These are phyloP conservation scores for Paramormyrops kingsleyae DNA, from an alignment of 2,113 vertebrate species.

Conservation along the genomic window DNA sequence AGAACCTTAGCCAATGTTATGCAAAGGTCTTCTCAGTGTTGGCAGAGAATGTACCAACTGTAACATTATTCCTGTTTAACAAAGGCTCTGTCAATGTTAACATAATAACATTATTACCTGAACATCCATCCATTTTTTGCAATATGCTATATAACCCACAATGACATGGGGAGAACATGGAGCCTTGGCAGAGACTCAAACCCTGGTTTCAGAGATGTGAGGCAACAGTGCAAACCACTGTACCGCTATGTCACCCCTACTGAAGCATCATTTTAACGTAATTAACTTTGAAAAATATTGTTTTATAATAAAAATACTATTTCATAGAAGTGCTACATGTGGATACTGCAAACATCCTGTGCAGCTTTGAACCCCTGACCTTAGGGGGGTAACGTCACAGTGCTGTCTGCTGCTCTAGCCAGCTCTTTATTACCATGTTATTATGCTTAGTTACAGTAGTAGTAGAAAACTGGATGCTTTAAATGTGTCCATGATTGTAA, in stretches of 20 bases:
- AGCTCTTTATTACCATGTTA: background rate
- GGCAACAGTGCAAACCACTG: too few relatives aligned
- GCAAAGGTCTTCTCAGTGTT: background rate
- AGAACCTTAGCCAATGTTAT: background rate
- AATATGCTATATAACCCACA: too few relatives aligned
- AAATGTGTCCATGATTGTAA: background rate
- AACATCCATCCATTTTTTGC: background rate
- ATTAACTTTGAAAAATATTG: background rate
- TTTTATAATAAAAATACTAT: background rate
- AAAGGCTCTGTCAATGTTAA: background rate
- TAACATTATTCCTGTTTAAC: background rate
- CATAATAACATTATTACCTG: background rate
- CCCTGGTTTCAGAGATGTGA: too few relatives aligned
- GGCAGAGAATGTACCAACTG: background rate
- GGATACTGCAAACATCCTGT: background rate
- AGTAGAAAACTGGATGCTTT: background rate
- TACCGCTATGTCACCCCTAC: too few relatives aligned
- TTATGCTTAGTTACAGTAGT: background rate
- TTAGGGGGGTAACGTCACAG: background rate
- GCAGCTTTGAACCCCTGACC: background rate
- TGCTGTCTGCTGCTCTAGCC: background rate
- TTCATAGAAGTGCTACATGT: background rate
- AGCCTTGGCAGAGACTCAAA: too few relatives aligned
- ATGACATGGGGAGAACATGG: too few relatives aligned
- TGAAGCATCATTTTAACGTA: background rate